These are phyloP conservation scores for Oxyscelio sp. DNA, from an alignment of 2,888 invertebrate species.

Conservation along the genomic window DNA sequence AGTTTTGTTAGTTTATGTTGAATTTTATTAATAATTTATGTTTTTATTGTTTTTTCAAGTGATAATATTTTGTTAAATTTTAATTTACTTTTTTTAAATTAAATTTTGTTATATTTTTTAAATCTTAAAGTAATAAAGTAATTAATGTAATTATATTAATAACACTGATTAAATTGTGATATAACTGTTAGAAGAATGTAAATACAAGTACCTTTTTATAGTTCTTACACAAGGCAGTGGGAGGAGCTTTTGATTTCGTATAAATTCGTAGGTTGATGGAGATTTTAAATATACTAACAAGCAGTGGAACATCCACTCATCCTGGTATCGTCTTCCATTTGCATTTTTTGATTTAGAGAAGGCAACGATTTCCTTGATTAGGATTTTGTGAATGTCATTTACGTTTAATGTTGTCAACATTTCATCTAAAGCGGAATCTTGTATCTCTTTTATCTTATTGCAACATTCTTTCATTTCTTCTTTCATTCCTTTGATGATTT, in stretches of 20 bases:
- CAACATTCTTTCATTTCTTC: constrained; percentile 11
- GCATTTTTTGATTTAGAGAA: constrained; percentile 31
- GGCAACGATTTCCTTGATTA: constrained; percentile 22
- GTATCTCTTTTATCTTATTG: constrained; percentile 8
- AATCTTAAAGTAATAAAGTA: not conserved
- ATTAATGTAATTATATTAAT: not conserved
- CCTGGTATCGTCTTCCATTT: constrained; percentile 25
- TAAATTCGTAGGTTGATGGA: constrained; percentile 19
- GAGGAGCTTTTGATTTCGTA: constrained; percentile 10
- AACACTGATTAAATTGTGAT: not conserved
- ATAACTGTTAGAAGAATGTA: not conserved
- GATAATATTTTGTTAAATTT: no score
- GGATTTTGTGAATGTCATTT: no score
- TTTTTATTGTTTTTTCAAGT: not conserved
- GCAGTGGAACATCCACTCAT: constrained; percentile 28
- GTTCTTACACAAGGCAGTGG: constrained; percentile 28
- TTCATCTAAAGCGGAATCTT: constrained; percentile 7
- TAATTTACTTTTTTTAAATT: no score
- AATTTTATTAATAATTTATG: no score
- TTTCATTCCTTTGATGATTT: constrained; percentile 20
- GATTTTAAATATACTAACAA: constrained; percentile 30
- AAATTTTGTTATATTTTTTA: no score
- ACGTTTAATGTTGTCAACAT: constrained; percentile 15
- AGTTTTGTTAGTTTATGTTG: no score
- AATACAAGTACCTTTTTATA: constrained; percentile 3